Base-by-base conservation (phyloP, 30 jellyfish, hydroid and myxozoan species). In the Sanderia malayensis region DNA sequence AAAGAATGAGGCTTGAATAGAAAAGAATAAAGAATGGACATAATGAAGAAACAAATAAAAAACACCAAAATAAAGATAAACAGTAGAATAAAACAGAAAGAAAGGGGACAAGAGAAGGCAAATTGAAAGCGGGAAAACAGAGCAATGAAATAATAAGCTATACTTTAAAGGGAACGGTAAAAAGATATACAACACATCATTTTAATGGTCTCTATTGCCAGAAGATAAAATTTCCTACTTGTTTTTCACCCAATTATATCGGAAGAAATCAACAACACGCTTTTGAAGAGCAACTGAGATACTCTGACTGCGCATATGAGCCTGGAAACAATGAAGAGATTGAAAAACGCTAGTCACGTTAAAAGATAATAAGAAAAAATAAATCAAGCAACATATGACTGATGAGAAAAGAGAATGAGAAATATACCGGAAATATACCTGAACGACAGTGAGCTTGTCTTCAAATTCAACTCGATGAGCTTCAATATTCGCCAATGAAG, bases 401-500 rank as follows among this genome's bases (percentile, higher is more conserved):
- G 25, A 61, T 23, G 10, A 37, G 52, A 37, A 37, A 37, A 37
- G 52, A 4, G 52, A 37, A 37, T 37, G 13, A 37, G 13, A 37
- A 37, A 6, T 4, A 37, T 4, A 37, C 13, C 52, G 13, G 52
- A 37, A 37, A 37, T 13, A 37, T 17, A 80, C 92, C 89, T 86
- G 84, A 2, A 86, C 86, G 24, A 71, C 96, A 18, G 61, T 31
- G 26, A 86, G 70, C 30, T 67, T 71, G 68, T 86, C 94, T 46
- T 86, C 96, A 67, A 44, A 86, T 47, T 47, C 31, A n/a, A 79
- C 88, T 20, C 96, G 84, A 44, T 57, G 88, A 8, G 83, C 85
- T 30, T 86, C 96, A 0, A 66, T 26, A 49, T 63, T 79, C 4
- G 96, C 94, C 66, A 86, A 44, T 4, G 94, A 46, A 2, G 96